Evolutionary conservation across 2,113 vertebrate species (phyloP), one percentile per base, ranked within the genome.

Genomic region (Athene cunicularia): DNA sequence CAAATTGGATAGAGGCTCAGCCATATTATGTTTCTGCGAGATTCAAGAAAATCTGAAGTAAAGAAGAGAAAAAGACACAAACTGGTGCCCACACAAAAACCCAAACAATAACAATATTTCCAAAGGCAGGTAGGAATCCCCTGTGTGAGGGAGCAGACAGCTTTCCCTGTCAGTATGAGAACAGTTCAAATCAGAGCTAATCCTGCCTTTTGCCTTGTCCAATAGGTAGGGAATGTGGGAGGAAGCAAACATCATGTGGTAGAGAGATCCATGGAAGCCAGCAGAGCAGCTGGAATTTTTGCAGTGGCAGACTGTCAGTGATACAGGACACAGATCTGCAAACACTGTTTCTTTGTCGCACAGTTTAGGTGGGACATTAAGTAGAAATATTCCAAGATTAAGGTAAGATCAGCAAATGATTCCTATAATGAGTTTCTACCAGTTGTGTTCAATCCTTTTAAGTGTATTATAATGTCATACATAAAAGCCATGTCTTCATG

Each of bases 301-400:
- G 62, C 52, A 19, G 32, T 30, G 11, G 6, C 15, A 32, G 52
- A 26, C 23, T 39, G 10, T 14, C 56, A 53, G 55, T 1, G 0
- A 32, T 16, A 64, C 12, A 18, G 18, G 62, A 58, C 26, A 81
- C 20, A 56, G 52, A 66, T 49, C 35, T 58, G 35, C 70, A 79
- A 12, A 63, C 50, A 23, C 63, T 26, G 13, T 62, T 93, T 23
- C 30, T 53, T 49, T 75, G 30, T 6, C 55, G 28, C 32, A 64
- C 39, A 37, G 5, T 39, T 88, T 82, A 71, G 50, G 41, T 75
- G 37, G 2, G 8, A 86, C 50, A 39, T 87, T 53, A 80, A 49
- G 18, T 24, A 64, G 24, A 82, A 43, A 56, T 60, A 64, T n/a
- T 84, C 20, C 39, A 74, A 50, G 68, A 66, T 62, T 33, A 80